Evolutionary conservation across 1,140 invertebrate species (phyloP).

Genomic region (Piezodorus guildinii): DNA sequence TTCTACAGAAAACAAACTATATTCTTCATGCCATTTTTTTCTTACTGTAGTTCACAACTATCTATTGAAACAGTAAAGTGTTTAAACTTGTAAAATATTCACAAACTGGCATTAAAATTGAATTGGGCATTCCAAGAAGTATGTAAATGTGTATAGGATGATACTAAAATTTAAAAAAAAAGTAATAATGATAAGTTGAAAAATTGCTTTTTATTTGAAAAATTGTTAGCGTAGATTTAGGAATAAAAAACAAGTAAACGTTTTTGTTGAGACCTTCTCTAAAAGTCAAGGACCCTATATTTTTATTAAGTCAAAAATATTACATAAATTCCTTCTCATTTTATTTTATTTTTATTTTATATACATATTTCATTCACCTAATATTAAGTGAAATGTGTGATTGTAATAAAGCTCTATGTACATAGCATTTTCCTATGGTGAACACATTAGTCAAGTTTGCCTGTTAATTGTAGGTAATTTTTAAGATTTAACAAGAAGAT

Average conservation of each 20-base stretch:
- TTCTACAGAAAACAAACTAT: not conserved
- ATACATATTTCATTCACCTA: not conserved
- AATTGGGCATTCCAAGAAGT: not conserved
- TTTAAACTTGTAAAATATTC: too few relatives aligned
- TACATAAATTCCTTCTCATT: not conserved
- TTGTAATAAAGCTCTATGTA: conserved; percentile 3
- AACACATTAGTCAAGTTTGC: conserved; percentile 7
- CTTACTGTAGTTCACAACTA: too few relatives aligned
- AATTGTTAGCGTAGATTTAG: not conserved
- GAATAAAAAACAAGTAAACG: not conserved
- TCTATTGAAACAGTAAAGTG: too few relatives aligned
- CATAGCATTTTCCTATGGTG: not conserved
- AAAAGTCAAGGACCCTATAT: not conserved
- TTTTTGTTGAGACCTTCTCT: conserved; percentile 2
- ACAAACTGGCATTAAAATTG: too few relatives aligned
- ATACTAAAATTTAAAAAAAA: not conserved
- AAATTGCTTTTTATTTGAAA: conserved; percentile 3
- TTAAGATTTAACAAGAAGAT: too few relatives aligned
- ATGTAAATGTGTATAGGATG: conserved; percentile 10
- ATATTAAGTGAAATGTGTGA: not conserved
- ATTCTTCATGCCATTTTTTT: too few relatives aligned
- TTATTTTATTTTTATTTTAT: not conserved
- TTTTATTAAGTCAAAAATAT: conserved; percentile 1
- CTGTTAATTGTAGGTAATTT: conserved; percentile 3
- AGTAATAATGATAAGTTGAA: too few relatives aligned